Evolutionary conservation across 2,888 invertebrate species (phyloP).

Genomic region (Stramonita haemastoma): DNA sequence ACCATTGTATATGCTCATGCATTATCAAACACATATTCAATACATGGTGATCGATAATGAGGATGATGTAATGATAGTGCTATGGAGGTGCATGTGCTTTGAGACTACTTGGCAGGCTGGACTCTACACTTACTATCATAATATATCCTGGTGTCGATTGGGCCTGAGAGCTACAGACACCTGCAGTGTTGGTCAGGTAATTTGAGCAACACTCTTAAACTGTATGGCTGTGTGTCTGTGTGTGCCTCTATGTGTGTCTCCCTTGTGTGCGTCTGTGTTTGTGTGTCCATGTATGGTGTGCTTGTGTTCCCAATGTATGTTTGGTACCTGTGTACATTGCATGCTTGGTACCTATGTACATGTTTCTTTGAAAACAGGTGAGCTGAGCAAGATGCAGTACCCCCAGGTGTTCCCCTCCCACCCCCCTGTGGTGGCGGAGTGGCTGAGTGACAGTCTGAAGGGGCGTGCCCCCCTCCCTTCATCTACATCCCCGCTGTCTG

Average conservation of each 20-base stretch:
- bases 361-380: slow-evolving; percentile 57
- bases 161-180: no score
- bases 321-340: background rate
- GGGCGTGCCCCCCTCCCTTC: slow-evolving; percentile 81
- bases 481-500: slow-evolving; percentile 88
- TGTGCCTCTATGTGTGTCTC: background rate
- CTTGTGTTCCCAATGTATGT: background rate
- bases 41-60: no score
- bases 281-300: background rate
- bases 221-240: no score
- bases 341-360: slow-evolving; percentile 1
- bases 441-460: slow-evolving; percentile 84
- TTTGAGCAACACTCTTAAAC: no score
- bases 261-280: background rate
- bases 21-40: no score
- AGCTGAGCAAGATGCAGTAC: slow-evolving; percentile 70
- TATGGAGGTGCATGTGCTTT: no score
- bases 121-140: no score
- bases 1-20: no score
- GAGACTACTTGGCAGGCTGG: no score
- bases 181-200: no score
- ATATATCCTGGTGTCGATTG: no score
- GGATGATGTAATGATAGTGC: no score
- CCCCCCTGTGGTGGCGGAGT: slow-evolving; percentile 86
- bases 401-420: slow-evolving; percentile 83